Base-by-base conservation (phyloP, 92 coral and sea anemone genomes). In the Porites divaricata region DNA sequence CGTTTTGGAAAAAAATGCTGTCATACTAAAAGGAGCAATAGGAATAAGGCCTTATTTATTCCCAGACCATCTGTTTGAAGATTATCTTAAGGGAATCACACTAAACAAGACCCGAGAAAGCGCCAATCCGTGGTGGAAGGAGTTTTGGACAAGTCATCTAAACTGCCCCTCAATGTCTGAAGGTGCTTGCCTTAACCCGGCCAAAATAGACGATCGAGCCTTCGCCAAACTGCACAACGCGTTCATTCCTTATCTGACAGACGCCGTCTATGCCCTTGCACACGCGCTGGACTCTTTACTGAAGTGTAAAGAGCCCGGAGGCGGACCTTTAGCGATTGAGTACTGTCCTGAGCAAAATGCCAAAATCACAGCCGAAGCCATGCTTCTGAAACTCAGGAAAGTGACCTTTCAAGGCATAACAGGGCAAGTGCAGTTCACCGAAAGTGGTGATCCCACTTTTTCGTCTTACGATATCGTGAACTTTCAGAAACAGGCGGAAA, bases 221-320 rank as follows among this genome's bases (percentile, higher is more conserved):
- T 84, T 76, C 74, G 77, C 84, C 57, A 75, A 88, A 64, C 35
- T 90, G 59, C 93, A 90, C 65, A 93, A 90, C 59, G 81, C 92
- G 0, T 93, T 89, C 63, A 76, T 90, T 23, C 96, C 96, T 6
- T 93, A 93, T 76, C 81, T 93, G 10, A 80, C 92, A 8, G 96
- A 93, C 70, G 96, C 96, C 13, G 88, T 90, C 16, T 88, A 87
- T 67, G 91, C 96, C 6, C 70, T 93, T 1, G 96, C 96, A 57
- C 53, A 88, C 56, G 96, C 96, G 50, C 76, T 93, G 16, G 80
- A 90, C 59, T 65, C 79, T 25, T 72, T 90, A 57, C 59, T 61
- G 8, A 68, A 63, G 22, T 90, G 93, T 64, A 87, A 51, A 63
- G 87, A 66, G 11, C 78, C 83, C 6, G 14, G 14, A 13, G 87